Percentiles rank a stretch among this genome's conserved stretches.
phyloP scores from a whole-genome alignment of 2,888 invertebrate species.

The Diplolepis rosae region DNA sequence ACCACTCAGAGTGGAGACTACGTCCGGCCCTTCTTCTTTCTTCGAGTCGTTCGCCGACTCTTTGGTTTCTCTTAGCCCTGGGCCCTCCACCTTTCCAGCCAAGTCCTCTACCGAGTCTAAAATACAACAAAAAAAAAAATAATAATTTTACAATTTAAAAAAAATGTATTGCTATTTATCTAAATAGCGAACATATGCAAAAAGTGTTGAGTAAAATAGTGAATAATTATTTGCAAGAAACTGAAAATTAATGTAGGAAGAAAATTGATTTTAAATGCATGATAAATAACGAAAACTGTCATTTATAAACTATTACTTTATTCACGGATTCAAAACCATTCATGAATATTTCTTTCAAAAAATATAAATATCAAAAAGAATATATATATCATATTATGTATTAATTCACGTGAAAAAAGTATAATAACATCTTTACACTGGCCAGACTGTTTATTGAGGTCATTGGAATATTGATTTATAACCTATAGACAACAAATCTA shows the following conservation, averaged over 20 bases:
- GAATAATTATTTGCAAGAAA: too few relatives aligned
- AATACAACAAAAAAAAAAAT: slow-evolving; percentile 28
- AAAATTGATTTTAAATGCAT: too few relatives aligned
- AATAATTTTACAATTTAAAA: too few relatives aligned
- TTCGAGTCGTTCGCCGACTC: slow-evolving; percentile 72
- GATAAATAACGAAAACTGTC: too few relatives aligned
- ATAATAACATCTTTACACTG: slow-evolving; percentile 1
- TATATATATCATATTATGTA: neutral
- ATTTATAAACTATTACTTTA: too few relatives aligned
- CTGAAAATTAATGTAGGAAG: too few relatives aligned
- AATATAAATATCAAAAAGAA: neutral
- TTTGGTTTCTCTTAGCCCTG: slow-evolving; percentile 67
- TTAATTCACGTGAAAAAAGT: too few relatives aligned
- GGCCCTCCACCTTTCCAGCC: slow-evolving; percentile 73
- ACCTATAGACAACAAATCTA: neutral
- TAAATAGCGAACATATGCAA: too few relatives aligned
- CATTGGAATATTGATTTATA: slow-evolving; percentile 24
- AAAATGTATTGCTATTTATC: too few relatives aligned
- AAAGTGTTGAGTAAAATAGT: too few relatives aligned
- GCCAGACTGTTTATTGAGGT: slow-evolving; percentile 8
- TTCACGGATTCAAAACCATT: too few relatives aligned
- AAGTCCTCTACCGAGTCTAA: slow-evolving; percentile 69
- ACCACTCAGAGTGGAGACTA: slow-evolving; percentile 68
- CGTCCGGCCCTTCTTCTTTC: slow-evolving; percentile 64
- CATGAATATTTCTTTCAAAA: too few relatives aligned